A percentile compares a stretch with the other conserved stretches of the same genome.
These are phyloP conservation scores for Oryzias sinensis DNA, from an alignment of 2,797 vertebrate genomes.

Conservation along the genomic window DNA sequence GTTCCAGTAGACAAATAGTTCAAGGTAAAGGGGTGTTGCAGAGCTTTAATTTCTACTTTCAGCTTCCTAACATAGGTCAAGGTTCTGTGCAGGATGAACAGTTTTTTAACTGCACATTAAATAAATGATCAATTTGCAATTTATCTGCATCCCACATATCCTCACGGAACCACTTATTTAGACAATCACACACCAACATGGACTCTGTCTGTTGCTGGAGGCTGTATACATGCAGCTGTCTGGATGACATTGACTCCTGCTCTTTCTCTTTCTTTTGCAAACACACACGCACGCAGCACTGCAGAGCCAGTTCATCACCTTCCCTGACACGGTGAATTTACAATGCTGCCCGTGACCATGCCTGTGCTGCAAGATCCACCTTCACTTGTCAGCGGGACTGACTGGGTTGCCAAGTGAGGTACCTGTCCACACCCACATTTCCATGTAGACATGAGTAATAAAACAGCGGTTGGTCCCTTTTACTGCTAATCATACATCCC, in stretches of 20 bases:
- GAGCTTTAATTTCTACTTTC: conserved; percentile 32
- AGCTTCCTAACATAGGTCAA: conserved; percentile 25
- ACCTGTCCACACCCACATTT: conserved; percentile 26
- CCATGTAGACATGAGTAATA: conserved; percentile 56
- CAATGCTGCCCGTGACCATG: conserved; percentile 63
- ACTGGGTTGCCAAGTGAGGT: conserved; percentile 48
- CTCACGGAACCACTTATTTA: conserved; percentile 4
- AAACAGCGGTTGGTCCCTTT: conserved; percentile 44
- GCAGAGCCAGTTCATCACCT: conserved; percentile 66
- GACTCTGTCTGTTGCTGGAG: conserved; percentile 20
- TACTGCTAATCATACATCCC: conserved; percentile 57
- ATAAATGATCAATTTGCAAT: conserved; percentile 40
- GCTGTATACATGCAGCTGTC: conserved; percentile 42
- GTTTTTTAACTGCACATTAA: conserved; percentile 10
- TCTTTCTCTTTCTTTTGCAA: conserved; percentile 23
- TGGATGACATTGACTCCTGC: conserved; percentile 44
- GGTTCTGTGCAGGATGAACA: conserved; percentile 2
- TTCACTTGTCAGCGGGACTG: conserved; percentile 48
- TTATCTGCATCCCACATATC: neutral
- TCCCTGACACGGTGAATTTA: conserved; percentile 62
- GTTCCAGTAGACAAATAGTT: conserved; percentile 26
- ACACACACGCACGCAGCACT: conserved; percentile 22
- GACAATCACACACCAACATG: conserved; percentile 2
- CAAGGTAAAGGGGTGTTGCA: conserved; percentile 25
- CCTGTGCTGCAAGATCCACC: conserved; percentile 48